These are phyloP conservation scores for Scrobipalpa costella DNA, from an alignment of 2,888 invertebrate genomes.

Conservation along the genomic window DNA sequence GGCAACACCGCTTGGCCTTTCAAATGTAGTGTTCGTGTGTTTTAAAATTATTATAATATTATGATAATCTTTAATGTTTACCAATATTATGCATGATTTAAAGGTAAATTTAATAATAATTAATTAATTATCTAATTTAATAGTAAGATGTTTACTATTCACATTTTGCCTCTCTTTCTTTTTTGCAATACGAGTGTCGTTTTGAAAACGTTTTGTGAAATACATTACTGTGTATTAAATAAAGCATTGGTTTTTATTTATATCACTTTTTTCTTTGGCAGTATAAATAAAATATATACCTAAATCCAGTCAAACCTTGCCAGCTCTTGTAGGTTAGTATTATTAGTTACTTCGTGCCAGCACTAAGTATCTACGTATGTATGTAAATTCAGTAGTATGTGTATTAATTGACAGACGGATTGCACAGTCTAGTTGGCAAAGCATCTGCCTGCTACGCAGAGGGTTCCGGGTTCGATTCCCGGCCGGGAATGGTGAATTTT, in stretches of 20 bases:
- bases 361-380: no score
- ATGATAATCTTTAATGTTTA: slow-evolving; percentile 43
- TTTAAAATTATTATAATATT: slow-evolving; percentile 48
- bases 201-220: slow-evolving; percentile 78
- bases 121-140: slow-evolving; percentile 36
- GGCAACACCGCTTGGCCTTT: slow-evolving; percentile 82
- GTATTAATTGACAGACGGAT: no score
- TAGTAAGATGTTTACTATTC: slow-evolving; percentile 64
- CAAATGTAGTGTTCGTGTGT: slow-evolving; percentile 73
- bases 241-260: slow-evolving; percentile 36
- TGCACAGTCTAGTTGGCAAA: no score
- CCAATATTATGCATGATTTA: slow-evolving; percentile 54
- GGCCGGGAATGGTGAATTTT: no score
- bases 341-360: no score
- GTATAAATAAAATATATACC: neutral
- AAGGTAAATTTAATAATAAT: slow-evolving; percentile 45
- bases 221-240: slow-evolving; percentile 70
- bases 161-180: slow-evolving; percentile 73
- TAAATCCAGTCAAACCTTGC: no score
- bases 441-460: no score
- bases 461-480: no score
- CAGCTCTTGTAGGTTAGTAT: no score
- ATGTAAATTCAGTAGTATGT: no score
- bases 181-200: slow-evolving; percentile 79
- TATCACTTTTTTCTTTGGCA: neutral